A percentile compares a stretch with the other conserved stretches of the same genome.
phyloP scores from a whole-genome alignment of 2,113 vertebrate genomes.

The Hystrix brachyura region DNA sequence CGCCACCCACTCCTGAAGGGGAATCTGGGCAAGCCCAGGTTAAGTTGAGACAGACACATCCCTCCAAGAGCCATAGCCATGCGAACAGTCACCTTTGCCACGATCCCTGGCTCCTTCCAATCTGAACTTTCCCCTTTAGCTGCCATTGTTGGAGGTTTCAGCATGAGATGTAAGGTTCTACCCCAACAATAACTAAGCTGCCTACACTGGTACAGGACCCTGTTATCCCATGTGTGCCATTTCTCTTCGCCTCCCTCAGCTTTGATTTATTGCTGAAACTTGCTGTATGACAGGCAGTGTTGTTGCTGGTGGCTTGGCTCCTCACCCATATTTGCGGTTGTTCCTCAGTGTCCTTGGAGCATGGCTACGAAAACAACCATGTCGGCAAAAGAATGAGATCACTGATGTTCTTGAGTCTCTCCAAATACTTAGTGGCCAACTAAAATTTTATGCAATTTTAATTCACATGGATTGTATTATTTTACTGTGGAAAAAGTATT shows the following conservation, averaged over 20 bases:
- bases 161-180: background rate
- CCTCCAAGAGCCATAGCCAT: background rate
- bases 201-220: background rate
- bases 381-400: background rate
- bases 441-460: background rate
- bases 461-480: background rate
- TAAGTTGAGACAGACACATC: background rate
- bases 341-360: rapidly evolving
- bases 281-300: background rate
- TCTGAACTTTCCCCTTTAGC: background rate
- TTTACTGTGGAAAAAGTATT: background rate
- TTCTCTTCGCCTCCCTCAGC: background rate
- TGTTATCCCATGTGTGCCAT: background rate
- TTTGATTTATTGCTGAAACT: background rate
- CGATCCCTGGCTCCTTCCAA: background rate
- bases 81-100: background rate
- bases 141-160: background rate
- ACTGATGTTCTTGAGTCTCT: background rate
- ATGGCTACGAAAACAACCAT: background rate
- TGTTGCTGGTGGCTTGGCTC: no score
- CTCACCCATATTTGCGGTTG: background rate
- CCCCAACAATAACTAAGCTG: background rate
- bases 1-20: background rate
- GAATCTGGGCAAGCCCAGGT: background rate
- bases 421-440: background rate